A percentile compares a stretch with the other conserved stretches of the same genome.
These are phyloP conservation scores for Sialia sialis DNA, from an alignment of 2,113 vertebrate genomes.

Conservation along the genomic window DNA sequence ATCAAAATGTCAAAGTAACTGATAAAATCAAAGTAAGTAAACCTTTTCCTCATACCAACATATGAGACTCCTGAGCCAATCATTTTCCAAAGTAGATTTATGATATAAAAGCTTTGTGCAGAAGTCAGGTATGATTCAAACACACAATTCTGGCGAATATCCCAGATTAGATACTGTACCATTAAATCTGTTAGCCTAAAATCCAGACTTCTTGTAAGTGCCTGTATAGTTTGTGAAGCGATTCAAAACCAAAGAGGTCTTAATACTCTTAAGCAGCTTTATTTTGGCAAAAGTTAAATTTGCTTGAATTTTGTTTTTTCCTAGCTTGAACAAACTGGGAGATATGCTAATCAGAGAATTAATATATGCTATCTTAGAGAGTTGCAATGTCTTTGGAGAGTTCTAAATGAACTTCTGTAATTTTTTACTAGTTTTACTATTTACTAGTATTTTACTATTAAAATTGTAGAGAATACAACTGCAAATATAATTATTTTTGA, in stretches of 20 bases:
- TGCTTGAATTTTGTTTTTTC: background rate
- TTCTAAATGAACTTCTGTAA: background rate
- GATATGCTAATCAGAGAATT: background rate
- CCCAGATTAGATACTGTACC: background rate
- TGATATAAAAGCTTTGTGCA: background rate
- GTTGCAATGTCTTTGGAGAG: background rate
- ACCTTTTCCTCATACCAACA: background rate
- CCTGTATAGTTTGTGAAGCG: background rate
- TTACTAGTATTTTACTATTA: background rate
- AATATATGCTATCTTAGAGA: background rate
- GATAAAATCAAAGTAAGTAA: background rate
- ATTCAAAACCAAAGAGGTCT: background rate
- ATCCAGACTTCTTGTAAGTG: background rate
- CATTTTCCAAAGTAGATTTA: background rate
- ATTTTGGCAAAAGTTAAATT: background rate
- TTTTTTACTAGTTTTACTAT: background rate
- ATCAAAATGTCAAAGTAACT: background rate
- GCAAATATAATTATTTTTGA: background rate
- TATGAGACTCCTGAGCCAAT: background rate
- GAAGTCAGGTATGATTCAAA: background rate
- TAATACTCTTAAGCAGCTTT: background rate
- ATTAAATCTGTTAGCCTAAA: background rate
- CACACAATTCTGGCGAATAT: background rate
- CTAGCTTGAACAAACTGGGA: background rate
- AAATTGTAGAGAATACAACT: background rate